Base-by-base conservation (phyloP, 1,140 invertebrate genomes). In the Drosophila murphyi region DNA sequence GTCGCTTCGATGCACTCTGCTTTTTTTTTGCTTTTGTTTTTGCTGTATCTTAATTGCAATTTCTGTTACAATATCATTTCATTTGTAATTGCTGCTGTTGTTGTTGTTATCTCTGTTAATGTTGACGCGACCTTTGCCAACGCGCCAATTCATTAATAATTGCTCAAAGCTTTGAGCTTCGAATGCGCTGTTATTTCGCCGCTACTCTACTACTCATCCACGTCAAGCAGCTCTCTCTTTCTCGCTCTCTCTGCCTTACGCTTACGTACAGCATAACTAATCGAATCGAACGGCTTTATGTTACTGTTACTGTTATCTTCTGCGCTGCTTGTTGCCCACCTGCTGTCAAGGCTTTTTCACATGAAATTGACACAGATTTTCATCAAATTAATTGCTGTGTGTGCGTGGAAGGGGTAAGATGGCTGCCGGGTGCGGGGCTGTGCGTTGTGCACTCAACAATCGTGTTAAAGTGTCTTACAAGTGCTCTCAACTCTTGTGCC, bases 371-470 rank as follows among this genome's bases (percentile, higher is more conserved):
- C 83, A 88, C 69, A 77, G 83, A 89, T 89, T 88, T 83, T 67
- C 73, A 88, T 88, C 73, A 88, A 83, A 89, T 88, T 88, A 88
- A 88, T 88, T 88, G 83, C 80, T 80, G 55, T 72, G 80, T 43
- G 39, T 43, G 10, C 10, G 10, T 41, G 39, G 20, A 20, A 20
- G 20, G 20, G 20, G 20, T 20, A 20, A 20, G 20, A 20, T 41
- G 39, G 10, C 10, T 43, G 39, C 1, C 10, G 43, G 76, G 72
- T 43, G 39, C 6, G 39, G 10, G 39, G 10, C 82, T 76, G 76
- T 64, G 61, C 65, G 75, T 54, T 69, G 28, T 41, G 56, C 70
- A 78, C 69, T 83, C 85, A 83, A 88, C 83, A 88, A 83, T 85
- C 83, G 77, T 89, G 85, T 63, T 64, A 67, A 87, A 87, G 80